These are phyloP conservation scores for Manis javanica DNA, from an alignment of 2,797 vertebrate species.

Conservation along the genomic window DNA sequence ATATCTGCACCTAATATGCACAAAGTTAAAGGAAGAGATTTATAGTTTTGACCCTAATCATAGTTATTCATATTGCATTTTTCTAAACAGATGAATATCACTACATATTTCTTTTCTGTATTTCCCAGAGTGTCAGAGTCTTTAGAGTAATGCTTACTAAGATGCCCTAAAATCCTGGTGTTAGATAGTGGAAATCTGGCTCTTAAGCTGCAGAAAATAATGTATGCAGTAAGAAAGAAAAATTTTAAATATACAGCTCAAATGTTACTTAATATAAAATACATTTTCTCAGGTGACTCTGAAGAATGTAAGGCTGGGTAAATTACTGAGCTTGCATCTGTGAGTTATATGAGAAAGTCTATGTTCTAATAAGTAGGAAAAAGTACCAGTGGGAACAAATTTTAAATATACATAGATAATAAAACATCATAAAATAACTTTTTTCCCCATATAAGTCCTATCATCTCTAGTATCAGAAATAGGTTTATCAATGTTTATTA, in stretches of 20 bases:
- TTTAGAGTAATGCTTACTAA: neutral
- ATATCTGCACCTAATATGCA: neutral
- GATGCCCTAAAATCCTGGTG: neutral
- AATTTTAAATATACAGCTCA: neutral
- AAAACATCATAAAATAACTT: neutral
- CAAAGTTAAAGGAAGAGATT: neutral
- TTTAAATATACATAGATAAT: neutral
- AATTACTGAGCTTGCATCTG: neutral
- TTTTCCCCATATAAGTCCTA: neutral
- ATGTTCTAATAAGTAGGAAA: neutral
- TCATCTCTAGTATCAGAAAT: neutral
- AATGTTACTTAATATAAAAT: neutral
- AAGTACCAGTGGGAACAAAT: neutral
- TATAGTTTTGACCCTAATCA: neutral
- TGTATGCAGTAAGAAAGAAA: neutral
- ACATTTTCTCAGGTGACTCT: neutral
- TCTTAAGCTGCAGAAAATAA: neutral
- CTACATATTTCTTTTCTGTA: neutral
- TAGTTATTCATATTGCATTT: neutral
- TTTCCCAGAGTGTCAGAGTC: neutral
- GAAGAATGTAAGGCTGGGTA: neutral
- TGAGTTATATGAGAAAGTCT: neutral
- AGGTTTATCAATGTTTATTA: neutral
- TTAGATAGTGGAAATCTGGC: too few species aligned
- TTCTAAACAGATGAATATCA: neutral